Evolutionary conservation across 1,140 invertebrate genomes (phyloP), one percentile per base, ranked within the genome.

Genomic region (Drosophila serrata): DNA sequence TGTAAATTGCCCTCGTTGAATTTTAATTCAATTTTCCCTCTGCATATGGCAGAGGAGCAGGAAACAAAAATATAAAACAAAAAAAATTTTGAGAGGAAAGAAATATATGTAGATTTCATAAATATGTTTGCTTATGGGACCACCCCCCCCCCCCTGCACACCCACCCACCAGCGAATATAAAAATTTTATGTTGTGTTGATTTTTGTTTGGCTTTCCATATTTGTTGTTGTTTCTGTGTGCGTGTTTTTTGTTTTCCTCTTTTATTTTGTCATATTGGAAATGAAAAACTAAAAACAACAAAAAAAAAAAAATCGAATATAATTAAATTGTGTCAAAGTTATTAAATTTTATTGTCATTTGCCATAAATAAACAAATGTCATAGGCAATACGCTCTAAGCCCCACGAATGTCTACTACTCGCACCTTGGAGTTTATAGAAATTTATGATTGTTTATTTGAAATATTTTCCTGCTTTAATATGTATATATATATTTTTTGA

Each of bases 321-420:
- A 86, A 86, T 86, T 79, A 82, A 86, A 82, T 82, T 75, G 75
- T 82, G 69, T 79, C 75, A 87, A 75, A 87, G 82, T 69, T 82
- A 87, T 82, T 70, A 81, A 80, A 81, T 81, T 75, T 81, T 79
- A 86, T 86, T 82, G 82, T 70, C 73, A 81, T 67, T 75, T 58
- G 60, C 42, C 75, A 74, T 72, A 76, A 84, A 80, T 76, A 85
- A 77, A 84, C 64, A 80, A 76, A 77, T 80, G 67, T 77, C 60
- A 67, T 59, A 67, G 35, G 70, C 75, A 79, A 79, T 79, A 77
- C 56, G 79, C 64, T 69, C 42, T 70, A 77, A 62, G 55, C 68
- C 61, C 61, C 33, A 65, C 39, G 45, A 43, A 27, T 9, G 13
- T 7, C 45, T 27, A 24, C 45, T 48, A 48, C 27, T 39, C 31